Evolutionary conservation across 2,113 vertebrate species (phyloP).

Genomic region (Poeciliopsis occidentalis): DNA sequence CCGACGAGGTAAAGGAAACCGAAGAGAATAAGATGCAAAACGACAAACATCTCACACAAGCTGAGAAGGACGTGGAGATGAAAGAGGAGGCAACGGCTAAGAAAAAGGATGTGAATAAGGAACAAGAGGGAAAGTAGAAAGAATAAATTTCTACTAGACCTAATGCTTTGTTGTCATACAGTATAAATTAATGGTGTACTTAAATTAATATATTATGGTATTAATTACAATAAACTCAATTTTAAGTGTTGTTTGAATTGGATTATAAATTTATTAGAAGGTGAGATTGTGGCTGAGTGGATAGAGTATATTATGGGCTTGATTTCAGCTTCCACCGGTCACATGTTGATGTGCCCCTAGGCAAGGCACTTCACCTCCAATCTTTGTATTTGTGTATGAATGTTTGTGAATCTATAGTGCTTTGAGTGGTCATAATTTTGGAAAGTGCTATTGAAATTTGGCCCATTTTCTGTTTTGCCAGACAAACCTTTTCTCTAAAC

Average conservation of each 20-base stretch:
- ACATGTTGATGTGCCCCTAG: not conserved
- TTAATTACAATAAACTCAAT: not conserved
- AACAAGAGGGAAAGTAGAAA: conserved; percentile 32
- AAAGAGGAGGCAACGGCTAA: conserved; percentile 2
- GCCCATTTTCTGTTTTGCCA: conserved; percentile 1
- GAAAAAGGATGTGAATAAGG: conserved; percentile 23
- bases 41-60: conserved; percentile 1
- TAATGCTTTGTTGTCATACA: not conserved
- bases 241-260: not conserved
- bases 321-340: not conserved
- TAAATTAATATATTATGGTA: not conserved
- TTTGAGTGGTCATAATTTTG: not conserved
- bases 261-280: not conserved
- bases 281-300: not conserved
- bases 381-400: not conserved
- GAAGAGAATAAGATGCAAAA: conserved; percentile 15
- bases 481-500: not conserved
- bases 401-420: not conserved
- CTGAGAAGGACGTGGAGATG: conserved; percentile 2
- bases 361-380: not conserved
- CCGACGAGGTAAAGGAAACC: not conserved
- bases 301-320: not conserved
- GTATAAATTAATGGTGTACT: not conserved
- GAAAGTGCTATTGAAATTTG: not conserved
- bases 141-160: not conserved